phyloP scores from a whole-genome alignment of 2,888 invertebrate genomes.

The Venustoraphidia nigricollis region DNA sequence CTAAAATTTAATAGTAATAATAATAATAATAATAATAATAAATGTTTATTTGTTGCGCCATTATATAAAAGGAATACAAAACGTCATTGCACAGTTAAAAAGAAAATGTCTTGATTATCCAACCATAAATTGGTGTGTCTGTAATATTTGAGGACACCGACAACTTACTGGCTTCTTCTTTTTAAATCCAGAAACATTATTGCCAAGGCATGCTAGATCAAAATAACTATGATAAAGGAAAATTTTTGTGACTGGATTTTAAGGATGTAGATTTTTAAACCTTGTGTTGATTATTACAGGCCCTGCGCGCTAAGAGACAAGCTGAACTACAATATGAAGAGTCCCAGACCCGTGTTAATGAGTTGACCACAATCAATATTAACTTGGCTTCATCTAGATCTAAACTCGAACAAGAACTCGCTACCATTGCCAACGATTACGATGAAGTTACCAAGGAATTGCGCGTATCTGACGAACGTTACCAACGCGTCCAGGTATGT shows the following conservation, averaged over 20 bases:
- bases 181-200: no score
- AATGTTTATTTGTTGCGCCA: no score
- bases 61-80: no score
- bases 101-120: no score
- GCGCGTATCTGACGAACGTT: slow-evolving; percentile 85
- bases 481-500: slow-evolving; percentile 68
- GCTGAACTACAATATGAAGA: slow-evolving; percentile 87
- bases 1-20: not conserved
- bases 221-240: no score
- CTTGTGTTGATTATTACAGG: slow-evolving; percentile 31
- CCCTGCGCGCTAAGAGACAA: slow-evolving; percentile 80
- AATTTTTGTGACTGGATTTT: not conserved
- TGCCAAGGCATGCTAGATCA: no score
- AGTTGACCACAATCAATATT: slow-evolving; percentile 87
- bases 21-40: no score
- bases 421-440: slow-evolving; percentile 84
- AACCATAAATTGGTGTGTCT: not conserved
- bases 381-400: slow-evolving; percentile 87
- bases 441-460: slow-evolving; percentile 96
- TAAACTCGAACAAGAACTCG: slow-evolving; percentile 88
- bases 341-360: slow-evolving; percentile 79
- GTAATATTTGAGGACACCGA: no score
- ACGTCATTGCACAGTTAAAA: no score
- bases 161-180: no score
- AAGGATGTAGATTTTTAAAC: not conserved